phyloP scores from a whole-genome alignment of 2,888 invertebrate species.

The Eilema caniola region DNA sequence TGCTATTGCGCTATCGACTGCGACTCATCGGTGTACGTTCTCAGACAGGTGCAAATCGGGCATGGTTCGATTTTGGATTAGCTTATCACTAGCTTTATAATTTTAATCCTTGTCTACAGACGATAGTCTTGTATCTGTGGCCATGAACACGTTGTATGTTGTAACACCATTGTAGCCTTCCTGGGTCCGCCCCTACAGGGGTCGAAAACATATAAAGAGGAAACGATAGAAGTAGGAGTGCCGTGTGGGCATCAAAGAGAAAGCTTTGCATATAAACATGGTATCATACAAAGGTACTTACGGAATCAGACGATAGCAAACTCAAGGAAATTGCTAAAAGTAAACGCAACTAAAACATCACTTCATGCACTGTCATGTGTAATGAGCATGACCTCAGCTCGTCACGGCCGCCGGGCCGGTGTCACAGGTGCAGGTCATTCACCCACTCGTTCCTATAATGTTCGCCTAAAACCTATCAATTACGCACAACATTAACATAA shows the following conservation, averaged over 20 bases:
- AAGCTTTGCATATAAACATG: too few relatives aligned
- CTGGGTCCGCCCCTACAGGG: too few relatives aligned
- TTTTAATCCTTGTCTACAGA: constrained; percentile 1
- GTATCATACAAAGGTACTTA: too few relatives aligned
- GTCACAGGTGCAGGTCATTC: not conserved
- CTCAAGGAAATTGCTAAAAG: too few relatives aligned
- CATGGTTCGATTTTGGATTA: constrained; percentile 8
- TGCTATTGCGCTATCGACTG: not conserved
- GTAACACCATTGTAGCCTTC: not conserved
- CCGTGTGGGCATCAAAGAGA: too few relatives aligned
- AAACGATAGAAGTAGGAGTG: too few relatives aligned
- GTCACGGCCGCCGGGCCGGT: not conserved
- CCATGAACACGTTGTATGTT: not conserved
- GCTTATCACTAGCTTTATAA: constrained; percentile 5
- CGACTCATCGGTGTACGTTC: not conserved
- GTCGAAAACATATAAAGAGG: too few relatives aligned
- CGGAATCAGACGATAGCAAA: too few relatives aligned
- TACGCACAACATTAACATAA: constrained; percentile 4
- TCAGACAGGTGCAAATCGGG: not conserved
- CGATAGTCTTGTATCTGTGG: not conserved
- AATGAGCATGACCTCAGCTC: not conserved
- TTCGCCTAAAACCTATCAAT: not conserved
- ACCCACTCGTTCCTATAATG: not conserved
- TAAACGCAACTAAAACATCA: not conserved
- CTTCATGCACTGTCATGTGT: not conserved